These are phyloP conservation scores for Eupithecia inturbata DNA, from an alignment of 2,888 invertebrate genomes.

Conservation along the genomic window DNA sequence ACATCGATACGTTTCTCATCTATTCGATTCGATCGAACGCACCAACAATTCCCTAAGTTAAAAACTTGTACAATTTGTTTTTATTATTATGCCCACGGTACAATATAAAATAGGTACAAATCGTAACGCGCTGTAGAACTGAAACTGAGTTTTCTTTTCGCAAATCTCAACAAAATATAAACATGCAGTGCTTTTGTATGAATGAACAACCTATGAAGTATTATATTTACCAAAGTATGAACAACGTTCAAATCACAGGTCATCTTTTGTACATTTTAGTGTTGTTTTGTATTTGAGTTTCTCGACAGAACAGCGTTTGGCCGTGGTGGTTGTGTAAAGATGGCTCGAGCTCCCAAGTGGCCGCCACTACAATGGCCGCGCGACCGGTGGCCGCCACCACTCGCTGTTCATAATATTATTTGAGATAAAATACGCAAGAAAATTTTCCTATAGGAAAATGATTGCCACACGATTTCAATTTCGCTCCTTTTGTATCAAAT, in stretches of 20 bases:
- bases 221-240: neutral
- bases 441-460: neutral
- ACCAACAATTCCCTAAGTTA: constrained; percentile 43
- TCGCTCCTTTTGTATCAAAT: neutral
- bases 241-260: neutral
- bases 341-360: no score
- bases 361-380: no score
- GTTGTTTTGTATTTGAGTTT: neutral
- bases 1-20: neutral
- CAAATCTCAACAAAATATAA: neutral
- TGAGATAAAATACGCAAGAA: neutral
- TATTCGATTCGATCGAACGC: constrained; percentile 19
- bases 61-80: constrained; percentile 51
- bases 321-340: no score
- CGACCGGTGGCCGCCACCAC: no score
- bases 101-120: constrained; percentile 4
- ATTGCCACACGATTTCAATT: neutral
- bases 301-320: no score
- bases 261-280: neutral
- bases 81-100: constrained; percentile 44
- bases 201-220: no score
- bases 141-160: constrained; percentile 1
- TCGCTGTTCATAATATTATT: no score
- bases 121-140: constrained; percentile 5
- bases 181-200: neutral